Evolutionary conservation across 2,797 vertebrate genomes (phyloP).

Genomic region (Micromesistius poutassou): DNA sequence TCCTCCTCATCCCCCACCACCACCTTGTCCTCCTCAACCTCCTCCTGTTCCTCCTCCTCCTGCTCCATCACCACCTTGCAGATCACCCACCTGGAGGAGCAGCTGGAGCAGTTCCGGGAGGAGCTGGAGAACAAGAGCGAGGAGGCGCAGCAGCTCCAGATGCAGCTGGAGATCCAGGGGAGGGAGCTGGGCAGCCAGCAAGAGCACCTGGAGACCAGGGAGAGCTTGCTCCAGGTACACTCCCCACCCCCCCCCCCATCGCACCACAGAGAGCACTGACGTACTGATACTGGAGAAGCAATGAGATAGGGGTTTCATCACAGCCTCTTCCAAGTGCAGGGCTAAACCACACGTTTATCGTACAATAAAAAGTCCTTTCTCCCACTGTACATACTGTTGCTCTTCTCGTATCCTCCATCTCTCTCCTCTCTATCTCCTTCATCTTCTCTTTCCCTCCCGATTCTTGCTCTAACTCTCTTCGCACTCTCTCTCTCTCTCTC

Average conservation of each 20-base stretch:
- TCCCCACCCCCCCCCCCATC: too few relatives aligned
- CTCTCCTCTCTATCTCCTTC: too few relatives aligned
- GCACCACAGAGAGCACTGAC: neutral
- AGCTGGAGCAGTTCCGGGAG: slow-evolving; percentile 95
- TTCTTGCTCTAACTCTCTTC: neutral
- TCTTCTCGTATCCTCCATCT: too few relatives aligned
- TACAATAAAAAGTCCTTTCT: neutral
- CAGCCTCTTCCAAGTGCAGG: neutral
- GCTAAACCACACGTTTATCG: neutral
- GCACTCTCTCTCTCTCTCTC: neutral
- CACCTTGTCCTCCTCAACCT: neutral
- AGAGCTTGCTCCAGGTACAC: slow-evolving; percentile 82
- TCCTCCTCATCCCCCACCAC: too few relatives aligned
- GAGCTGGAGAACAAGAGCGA: slow-evolving; percentile 99
- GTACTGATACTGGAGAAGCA: neutral
- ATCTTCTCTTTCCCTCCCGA: too few relatives aligned
- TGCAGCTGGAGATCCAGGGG: slow-evolving; percentile 97
- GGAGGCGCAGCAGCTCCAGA: slow-evolving; percentile 94
- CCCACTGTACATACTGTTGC: too few relatives aligned
- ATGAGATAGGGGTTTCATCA: neutral
- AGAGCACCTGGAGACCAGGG: slow-evolving; percentile 83
- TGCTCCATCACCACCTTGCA: slow-evolving; percentile 39
- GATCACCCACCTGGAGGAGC: slow-evolving; percentile 95
- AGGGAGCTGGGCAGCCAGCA: slow-evolving; percentile 89
- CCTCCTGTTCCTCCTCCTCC: neutral